Evolutionary conservation across 2,797 vertebrate species (phyloP).

Genomic region (Falco cherrug): DNA sequence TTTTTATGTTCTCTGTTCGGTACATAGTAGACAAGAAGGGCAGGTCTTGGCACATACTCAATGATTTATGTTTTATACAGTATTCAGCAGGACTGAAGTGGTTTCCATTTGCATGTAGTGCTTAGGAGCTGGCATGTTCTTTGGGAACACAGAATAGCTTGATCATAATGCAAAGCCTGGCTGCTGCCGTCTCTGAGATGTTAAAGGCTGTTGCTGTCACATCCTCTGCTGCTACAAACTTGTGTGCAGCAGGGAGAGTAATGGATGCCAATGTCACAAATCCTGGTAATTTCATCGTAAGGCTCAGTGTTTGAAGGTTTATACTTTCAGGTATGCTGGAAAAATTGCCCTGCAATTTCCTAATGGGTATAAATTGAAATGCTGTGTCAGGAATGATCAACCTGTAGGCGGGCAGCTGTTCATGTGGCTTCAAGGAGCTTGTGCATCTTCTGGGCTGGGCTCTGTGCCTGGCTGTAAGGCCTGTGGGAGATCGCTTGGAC

Average conservation of each 20-base stretch:
- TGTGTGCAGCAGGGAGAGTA: not conserved
- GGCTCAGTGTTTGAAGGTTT: not conserved
- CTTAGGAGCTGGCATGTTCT: not conserved
- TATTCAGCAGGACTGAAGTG: constrained; percentile 38
- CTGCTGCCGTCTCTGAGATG: not conserved
- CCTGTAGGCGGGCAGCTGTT: not conserved
- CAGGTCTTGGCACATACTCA: not conserved
- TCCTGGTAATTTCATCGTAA: not conserved
- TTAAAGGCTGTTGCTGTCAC: constrained; percentile 19
- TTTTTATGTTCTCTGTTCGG: not conserved
- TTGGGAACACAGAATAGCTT: not conserved
- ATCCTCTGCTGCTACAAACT: constrained; percentile 18
- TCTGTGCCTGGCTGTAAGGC: not conserved
- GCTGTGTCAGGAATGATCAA: not conserved
- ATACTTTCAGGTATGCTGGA: not conserved
- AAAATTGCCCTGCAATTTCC: not conserved
- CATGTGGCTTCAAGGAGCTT: not conserved
- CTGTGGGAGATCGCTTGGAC: not conserved
- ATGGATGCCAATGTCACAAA: not conserved
- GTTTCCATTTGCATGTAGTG: not conserved
- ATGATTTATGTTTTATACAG: constrained; percentile 56
- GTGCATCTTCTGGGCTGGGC: not conserved
- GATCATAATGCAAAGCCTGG: not conserved
- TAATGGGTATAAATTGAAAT: not conserved
- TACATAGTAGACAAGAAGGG: not conserved